Percentiles rank a stretch among this genome's conserved stretches.
These are phyloP conservation scores for Ploceus nigricollis DNA, from an alignment of 2,113 vertebrate genomes.

Conservation along the genomic window DNA sequence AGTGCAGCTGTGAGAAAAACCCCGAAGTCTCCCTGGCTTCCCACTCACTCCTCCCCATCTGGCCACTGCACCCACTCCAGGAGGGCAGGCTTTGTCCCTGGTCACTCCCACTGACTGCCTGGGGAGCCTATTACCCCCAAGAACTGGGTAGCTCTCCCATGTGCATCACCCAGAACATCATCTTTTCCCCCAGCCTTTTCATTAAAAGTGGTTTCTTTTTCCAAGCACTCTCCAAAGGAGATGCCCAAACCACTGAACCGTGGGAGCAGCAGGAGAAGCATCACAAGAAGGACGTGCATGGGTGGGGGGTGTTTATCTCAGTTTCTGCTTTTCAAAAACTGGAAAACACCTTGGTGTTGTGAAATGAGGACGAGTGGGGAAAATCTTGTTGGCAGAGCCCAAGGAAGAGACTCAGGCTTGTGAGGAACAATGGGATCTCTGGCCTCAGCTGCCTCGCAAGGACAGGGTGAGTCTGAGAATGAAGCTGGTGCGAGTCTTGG, in stretches of 20 bases:
- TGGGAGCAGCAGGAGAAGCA: accelerated
- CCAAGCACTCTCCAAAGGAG: background rate
- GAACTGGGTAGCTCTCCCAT: accelerated
- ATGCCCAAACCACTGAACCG: background rate
- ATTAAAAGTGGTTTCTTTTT: background rate
- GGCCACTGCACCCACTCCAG: background rate
- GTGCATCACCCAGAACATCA: accelerated
- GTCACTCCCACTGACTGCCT: accelerated
- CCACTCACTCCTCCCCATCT: background rate
- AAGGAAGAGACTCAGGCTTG: background rate
- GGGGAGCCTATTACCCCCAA: background rate
- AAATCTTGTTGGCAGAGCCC: background rate
- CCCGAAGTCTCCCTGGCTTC: background rate
- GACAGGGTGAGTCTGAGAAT: background rate
- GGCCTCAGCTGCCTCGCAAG: accelerated
- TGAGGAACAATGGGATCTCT: accelerated
- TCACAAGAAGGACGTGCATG: accelerated
- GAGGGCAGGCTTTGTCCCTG: background rate
- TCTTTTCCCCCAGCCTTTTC: background rate
- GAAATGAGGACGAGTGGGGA: accelerated
- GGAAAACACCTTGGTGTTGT: background rate
- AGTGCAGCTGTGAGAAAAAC: accelerated
- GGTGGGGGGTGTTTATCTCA: background rate
- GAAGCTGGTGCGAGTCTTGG: background rate
- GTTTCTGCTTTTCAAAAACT: background rate